phyloP scores from a whole-genome alignment of 2,797 vertebrate species.

The Heteromormyrus szaboi region DNA sequence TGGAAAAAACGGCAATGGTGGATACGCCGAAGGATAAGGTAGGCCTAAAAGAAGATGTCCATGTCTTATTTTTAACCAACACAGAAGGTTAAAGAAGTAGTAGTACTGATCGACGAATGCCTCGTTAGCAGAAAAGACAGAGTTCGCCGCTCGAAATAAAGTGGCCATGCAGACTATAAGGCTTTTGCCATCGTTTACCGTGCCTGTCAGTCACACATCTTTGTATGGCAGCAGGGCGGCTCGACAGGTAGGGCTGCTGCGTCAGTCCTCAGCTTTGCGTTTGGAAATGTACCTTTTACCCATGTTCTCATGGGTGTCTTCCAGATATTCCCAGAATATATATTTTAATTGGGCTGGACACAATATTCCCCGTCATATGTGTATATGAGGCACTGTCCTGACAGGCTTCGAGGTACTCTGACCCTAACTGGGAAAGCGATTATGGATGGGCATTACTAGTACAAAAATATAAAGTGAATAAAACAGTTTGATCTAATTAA shows the following conservation, averaged over 20 bases:
- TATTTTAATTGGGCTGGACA: background rate
- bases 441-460: background rate
- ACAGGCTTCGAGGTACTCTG: background rate
- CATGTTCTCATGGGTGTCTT: background rate
- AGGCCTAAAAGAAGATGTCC: background rate
- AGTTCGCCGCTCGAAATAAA: background rate
- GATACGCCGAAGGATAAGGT: background rate
- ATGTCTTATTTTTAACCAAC: background rate
- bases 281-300: background rate
- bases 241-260: background rate
- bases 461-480: background rate
- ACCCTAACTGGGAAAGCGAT: background rate
- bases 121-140: background rate
- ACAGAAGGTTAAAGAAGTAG: background rate
- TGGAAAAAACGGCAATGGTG: background rate
- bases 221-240: background rate
- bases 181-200: background rate
- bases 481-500: background rate
- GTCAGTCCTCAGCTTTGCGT: background rate
- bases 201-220: background rate
- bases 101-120: background rate
- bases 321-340: background rate
- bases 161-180: background rate
- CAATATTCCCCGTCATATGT: background rate
- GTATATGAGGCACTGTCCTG: background rate